A percentile compares a stretch with the other conserved stretches of the same genome.
Evolutionary conservation across 2,888 invertebrate genomes (phyloP).

Genomic region (Antitype chi): DNA sequence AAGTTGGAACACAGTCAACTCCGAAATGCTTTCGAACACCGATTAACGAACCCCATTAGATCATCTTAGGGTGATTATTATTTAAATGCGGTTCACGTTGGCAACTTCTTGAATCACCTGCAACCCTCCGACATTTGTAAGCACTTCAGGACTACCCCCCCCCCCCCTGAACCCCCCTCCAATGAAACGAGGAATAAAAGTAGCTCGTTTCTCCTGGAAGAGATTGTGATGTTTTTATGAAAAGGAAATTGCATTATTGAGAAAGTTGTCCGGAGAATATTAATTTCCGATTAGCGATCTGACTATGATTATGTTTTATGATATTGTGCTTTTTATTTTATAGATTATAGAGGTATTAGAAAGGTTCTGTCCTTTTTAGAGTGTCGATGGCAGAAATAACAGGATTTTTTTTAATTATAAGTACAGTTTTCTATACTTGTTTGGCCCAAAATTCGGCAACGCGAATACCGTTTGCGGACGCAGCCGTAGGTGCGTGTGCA

Average conservation of each 20-base stretch:
- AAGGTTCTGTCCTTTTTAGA: background rate
- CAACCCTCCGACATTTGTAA: constrained; percentile 60
- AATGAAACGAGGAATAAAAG: constrained; percentile 37
- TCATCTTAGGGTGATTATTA: constrained; percentile 60
- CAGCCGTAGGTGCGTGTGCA: too few relatives aligned
- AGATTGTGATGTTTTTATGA: constrained; percentile 42
- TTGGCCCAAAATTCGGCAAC: too few relatives aligned
- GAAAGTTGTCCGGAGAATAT: constrained; percentile 42
- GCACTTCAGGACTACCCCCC: constrained; percentile 46
- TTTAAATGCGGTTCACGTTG: constrained; percentile 62
- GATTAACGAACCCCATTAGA: constrained; percentile 62
- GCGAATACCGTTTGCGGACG: too few relatives aligned
- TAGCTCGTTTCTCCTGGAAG: constrained; percentile 41
- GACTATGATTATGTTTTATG: constrained; percentile 9
- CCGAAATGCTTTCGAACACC: constrained; percentile 46
- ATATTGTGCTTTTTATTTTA: constrained; percentile 4
- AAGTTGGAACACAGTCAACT: constrained; percentile 43
- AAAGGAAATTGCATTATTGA: constrained; percentile 58
- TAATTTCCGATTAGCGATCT: constrained; percentile 60
- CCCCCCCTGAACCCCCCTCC: background rate
- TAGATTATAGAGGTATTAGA: background rate
- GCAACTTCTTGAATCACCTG: constrained; percentile 61
- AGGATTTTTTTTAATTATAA: too few relatives aligned
- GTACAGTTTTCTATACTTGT: too few relatives aligned
- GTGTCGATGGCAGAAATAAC: too few relatives aligned